Evolutionary conservation across 2,888 invertebrate species (phyloP), one percentile per base, ranked within the genome.

Genomic region (Neoaliturus tenellus): DNA sequence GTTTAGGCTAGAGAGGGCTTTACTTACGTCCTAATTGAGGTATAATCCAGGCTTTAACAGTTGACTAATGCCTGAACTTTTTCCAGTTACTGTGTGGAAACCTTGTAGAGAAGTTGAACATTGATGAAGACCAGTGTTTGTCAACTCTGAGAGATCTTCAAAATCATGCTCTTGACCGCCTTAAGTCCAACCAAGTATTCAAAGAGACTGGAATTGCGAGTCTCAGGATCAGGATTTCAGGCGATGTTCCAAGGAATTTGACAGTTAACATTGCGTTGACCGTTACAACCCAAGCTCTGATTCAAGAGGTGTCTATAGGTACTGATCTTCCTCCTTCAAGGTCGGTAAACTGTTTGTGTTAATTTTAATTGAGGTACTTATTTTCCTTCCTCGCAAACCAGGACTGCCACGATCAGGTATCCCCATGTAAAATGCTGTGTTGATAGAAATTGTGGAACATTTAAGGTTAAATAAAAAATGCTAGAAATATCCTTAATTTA

Each of bases 161-260:
- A 89, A 88, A 91, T 3, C 94, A 95, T 89, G 95, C 97, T 0
- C 88, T 96, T 0, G 94, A 95, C 82, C 94, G 96, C 87, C 91
- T 95, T 17, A 94, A 94, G 85, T 94, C 95, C 31, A 93, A 95
- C 85, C 93, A 93, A 3, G 93, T 93, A 83, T 96, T 93, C 87
- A 93, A 93, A 85, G 93, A 94, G 87, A 95, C 95, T 0, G 96
- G 96, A 0, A 88, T 94, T 80, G 96, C 96, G 0, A 94, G 95
- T 0, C 90, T 97, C 31, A 93, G 94, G 89, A 91, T 97, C 0
- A 94, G 95, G 87, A 92, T 94, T 0, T 92, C 90, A 41, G 90
- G 86, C 12, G 48, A 90, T 35, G 12, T n/a, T 10, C 35, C 58
- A 28, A 39, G n/a, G 4, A 58, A 33, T 23, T n/a, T 83, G n/a